Conservation (phyloP, 2,888 invertebrate genomes). For the Bursaphelenchus okinawaensis region DNA sequence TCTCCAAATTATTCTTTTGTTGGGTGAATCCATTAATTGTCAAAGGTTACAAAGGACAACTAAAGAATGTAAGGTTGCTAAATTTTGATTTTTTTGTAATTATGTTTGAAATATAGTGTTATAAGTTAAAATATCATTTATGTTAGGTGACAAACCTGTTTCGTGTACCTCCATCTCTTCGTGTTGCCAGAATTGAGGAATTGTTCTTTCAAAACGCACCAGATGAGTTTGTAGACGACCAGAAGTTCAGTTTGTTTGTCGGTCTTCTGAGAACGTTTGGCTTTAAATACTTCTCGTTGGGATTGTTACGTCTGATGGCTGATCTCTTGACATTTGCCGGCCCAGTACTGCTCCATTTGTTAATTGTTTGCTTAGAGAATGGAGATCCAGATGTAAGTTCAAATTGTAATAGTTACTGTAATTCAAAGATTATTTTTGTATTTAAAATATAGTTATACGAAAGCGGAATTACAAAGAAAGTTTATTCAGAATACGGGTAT, state of each 20-base stretch:
- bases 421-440: conserved; percentile 61
- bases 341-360: conserved; percentile 76
- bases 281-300: conserved; percentile 76
- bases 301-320: conserved; percentile 73
- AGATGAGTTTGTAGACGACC: conserved; percentile 35
- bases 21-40: conserved; percentile 56
- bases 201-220: conserved; percentile 39
- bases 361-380: conserved; percentile 75
- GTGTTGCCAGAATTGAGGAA: conserved; percentile 65
- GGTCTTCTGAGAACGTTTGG: conserved; percentile 69
- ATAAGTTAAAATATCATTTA: neutral
- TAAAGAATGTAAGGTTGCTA: conserved; percentile 65
- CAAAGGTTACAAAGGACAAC: conserved; percentile 72
- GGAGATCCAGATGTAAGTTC: conserved; percentile 65
- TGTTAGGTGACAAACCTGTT: conserved; percentile 72
- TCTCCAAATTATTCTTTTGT: conserved; percentile 44
- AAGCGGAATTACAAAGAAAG: neutral
- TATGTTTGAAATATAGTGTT: neutral
- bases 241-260: conserved; percentile 56
- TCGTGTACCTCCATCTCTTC: conserved; percentile 70
- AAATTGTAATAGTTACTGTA: too few species aligned
- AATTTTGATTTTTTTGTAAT: too few species aligned
- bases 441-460: neutral
- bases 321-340: conserved; percentile 81
- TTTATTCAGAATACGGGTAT: conserved; percentile 57